Conservation (phyloP, 2,113 vertebrate species). For the Fulmarus glacialis region DNA sequence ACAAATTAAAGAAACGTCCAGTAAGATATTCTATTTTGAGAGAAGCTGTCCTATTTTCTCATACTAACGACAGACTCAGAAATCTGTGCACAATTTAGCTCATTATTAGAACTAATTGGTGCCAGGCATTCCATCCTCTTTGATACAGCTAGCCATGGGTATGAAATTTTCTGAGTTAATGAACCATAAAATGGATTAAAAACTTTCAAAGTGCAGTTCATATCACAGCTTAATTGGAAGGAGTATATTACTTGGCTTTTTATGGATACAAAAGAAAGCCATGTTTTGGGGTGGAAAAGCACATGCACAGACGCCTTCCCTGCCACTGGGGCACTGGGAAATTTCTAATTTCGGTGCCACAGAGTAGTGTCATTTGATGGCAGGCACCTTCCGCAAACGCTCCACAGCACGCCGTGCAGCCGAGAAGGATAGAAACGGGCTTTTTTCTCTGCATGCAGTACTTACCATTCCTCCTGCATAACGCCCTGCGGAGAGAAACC, state of each 20-base stretch:
- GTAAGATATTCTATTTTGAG: neutral
- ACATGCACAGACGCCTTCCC: neutral
- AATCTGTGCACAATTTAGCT: constrained; percentile 40
- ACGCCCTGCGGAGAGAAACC: neutral
- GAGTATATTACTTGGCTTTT: neutral
- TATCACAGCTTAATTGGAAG: constrained; percentile 43
- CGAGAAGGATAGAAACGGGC: fast-evolving
- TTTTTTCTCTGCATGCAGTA: neutral
- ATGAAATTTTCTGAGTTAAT: constrained; percentile 48
- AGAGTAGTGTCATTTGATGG: neutral
- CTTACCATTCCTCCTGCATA: neutral
- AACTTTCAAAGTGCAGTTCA: constrained; percentile 21
- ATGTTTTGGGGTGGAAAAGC: neutral
- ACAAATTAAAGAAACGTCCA: neutral
- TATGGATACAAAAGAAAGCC: neutral
- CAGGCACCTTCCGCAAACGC: neutral
- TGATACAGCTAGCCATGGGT: constrained; percentile 40
- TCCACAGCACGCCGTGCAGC: neutral
- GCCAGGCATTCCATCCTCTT: constrained; percentile 55
- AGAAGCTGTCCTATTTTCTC: constrained; percentile 33
- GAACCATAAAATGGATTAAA: constrained; percentile 53
- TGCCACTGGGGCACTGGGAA: neutral
- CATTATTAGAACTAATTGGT: constrained; percentile 68
- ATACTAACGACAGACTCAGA: neutral
- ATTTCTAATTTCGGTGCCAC: neutral